Percentiles rank a stretch among this genome's conserved stretches.
Conservation (phyloP, 2,888 invertebrate genomes). For the Cephalotes varians region DNA sequence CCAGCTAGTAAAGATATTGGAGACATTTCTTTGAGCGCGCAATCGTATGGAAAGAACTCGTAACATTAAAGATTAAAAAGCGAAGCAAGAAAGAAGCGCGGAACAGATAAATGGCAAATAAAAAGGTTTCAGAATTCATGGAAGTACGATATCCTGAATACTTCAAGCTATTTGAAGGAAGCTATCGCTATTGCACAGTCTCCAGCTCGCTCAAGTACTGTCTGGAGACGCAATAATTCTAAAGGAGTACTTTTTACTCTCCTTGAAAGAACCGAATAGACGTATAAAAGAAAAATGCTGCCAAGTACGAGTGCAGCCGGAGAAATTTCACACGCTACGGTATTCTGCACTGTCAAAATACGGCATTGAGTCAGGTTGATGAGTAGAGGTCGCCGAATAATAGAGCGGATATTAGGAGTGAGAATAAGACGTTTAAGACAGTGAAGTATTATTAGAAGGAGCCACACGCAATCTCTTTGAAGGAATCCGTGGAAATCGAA, state of each 20-base stretch:
- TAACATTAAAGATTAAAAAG: slow-evolving; percentile 20
- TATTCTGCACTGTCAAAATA: slow-evolving; percentile 84
- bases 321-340: slow-evolving; percentile 81
- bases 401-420: slow-evolving; percentile 51
- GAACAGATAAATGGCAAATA: not conserved
- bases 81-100: not conserved
- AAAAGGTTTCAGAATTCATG: not conserved
- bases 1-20: not conserved
- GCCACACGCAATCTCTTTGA: not conserved
- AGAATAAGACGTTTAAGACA: slow-evolving; percentile 32
- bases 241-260: slow-evolving; percentile 21
- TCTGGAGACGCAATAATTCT: slow-evolving; percentile 54
- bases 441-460: slow-evolving; percentile 2
- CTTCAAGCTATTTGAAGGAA: slow-evolving; percentile 19
- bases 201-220: slow-evolving; percentile 18
- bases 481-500: not conserved
- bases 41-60: not conserved
- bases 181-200: not conserved
- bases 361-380: slow-evolving; percentile 75
- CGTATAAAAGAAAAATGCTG: slow-evolving; percentile 44
- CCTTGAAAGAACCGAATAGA: slow-evolving; percentile 1
- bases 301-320: slow-evolving; percentile 61
- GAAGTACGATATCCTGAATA: slow-evolving; percentile 35
- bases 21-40: not conserved
- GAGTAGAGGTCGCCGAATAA: slow-evolving; percentile 57